A percentile compares a stretch with the other conserved stretches of the same genome.
These are phyloP conservation scores for Rhyzopertha dominica DNA, from an alignment of 1,140 invertebrate species.

Conservation along the genomic window DNA sequence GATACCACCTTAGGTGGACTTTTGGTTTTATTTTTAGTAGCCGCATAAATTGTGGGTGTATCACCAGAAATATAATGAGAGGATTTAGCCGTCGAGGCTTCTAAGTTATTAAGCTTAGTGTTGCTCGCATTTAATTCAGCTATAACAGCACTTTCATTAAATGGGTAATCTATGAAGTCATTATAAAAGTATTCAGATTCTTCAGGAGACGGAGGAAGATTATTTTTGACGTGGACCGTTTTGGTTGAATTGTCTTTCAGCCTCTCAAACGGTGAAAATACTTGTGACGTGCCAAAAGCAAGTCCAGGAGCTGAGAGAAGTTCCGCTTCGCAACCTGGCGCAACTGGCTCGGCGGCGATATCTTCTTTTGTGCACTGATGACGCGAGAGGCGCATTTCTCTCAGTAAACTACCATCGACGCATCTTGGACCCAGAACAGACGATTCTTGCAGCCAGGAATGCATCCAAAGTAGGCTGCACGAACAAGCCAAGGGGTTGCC, in stretches of 20 bases:
- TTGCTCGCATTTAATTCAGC: too few species aligned
- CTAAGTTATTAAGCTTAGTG: background rate
- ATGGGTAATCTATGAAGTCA: conserved; percentile 70
- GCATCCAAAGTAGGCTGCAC: conserved; percentile 74
- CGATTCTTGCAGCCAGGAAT: conserved; percentile 72
- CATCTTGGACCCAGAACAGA: conserved; percentile 67
- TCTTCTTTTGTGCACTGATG: conserved; percentile 57
- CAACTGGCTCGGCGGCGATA: conserved; percentile 51
- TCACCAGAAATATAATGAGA: conserved; percentile 51
- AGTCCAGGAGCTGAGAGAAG: conserved; percentile 49
- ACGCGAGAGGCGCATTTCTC: conserved; percentile 62
- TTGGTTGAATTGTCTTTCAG: conserved; percentile 41
- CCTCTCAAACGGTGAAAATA: conserved; percentile 49
- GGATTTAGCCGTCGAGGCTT: background rate
- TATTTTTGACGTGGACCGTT: conserved; percentile 45
- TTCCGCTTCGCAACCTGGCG: conserved; percentile 60
- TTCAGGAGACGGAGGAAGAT: conserved; percentile 55
- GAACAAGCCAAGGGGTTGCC: conserved; percentile 82
- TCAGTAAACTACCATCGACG: conserved; percentile 66
- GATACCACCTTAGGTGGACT: conserved; percentile 42
- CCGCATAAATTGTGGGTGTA: conserved; percentile 62
- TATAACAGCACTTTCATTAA: conserved; percentile 57
- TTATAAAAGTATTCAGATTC: conserved; percentile 77
- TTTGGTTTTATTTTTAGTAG: conserved; percentile 52
- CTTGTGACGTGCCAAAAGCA: conserved; percentile 30